Evolutionary conservation across 1,140 invertebrate species (phyloP), one percentile per base, ranked within the genome.

Genomic region (Sminthurinus signatus): DNA sequence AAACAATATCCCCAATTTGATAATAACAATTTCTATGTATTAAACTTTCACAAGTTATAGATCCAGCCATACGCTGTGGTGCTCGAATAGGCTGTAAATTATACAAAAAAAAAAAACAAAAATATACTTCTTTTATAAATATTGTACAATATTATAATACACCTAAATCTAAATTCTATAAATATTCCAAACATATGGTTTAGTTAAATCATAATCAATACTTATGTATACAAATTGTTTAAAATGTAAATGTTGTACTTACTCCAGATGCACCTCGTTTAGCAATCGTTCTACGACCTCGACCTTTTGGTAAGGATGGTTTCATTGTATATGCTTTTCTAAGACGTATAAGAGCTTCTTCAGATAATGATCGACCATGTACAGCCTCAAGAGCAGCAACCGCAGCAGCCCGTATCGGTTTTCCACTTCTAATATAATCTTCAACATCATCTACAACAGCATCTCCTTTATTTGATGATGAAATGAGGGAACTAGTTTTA

Each of bases 1-100:
- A n/a, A 25, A 64, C 62, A 39, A 64, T 59, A 19, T 64, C 62
- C 8, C 62, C 62, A 29, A 42, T 25, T 64, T 64, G 62, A 56
- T 55, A 64, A 42, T 64, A 64, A 12, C 5, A 59, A 36, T 56
- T 56, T 21, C 25, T 31, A 17, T 39, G 23, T 5, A 23, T 39
- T n/a, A 42, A 29, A n/a, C 28, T 36, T 10, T 56, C 23, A 42
- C 10, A 12, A 14, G 27, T 43, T 32, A 42, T 59, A 17, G 59
- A 68, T 51, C 68, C 52, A 67, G 5, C n/a, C 14, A 17, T 36
- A 10, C 3, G 19, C 39, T 54, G 25, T 10, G n/a, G 2, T 10
- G 21, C 10, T 29, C 28, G 27, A 15, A 27, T 31, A 27, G 32
- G 32, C 39, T 48, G 25, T n/a, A 56, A 56, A 27, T 12, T 19